Percentiles rank a stretch among this genome's conserved stretches.
Evolutionary conservation across 2,888 invertebrate genomes (phyloP).

Genomic region (Drosophila phalerata): DNA sequence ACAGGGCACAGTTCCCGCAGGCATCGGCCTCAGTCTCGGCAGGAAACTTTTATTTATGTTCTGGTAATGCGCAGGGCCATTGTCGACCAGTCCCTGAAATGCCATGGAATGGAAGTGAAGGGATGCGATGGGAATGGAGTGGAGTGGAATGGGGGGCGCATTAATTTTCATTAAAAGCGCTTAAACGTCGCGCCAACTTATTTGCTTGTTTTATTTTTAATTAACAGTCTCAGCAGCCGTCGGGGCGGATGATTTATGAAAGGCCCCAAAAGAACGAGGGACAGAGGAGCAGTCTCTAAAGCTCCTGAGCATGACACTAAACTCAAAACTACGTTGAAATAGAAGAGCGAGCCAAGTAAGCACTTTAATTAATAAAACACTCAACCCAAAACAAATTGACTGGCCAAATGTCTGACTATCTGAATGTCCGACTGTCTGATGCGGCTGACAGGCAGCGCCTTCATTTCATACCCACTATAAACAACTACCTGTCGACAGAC

Average conservation of each 20-base stretch:
- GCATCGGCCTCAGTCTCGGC: slow-evolving; percentile 32
- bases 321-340: slow-evolving; percentile 36
- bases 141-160: slow-evolving; percentile 43
- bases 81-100: slow-evolving; percentile 34
- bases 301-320: slow-evolving; percentile 23
- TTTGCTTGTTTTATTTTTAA: slow-evolving; percentile 76
- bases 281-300: neutral
- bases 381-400: slow-evolving; percentile 75
- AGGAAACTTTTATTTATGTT: slow-evolving; percentile 72
- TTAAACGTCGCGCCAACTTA: slow-evolving; percentile 72
- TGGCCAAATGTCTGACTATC: slow-evolving; percentile 44
- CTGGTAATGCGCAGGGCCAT: slow-evolving; percentile 52
- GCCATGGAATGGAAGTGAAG: neutral
- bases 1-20: slow-evolving; percentile 16
- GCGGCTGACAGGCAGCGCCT: slow-evolving; percentile 44
- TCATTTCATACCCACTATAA: slow-evolving; percentile 15
- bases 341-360: slow-evolving; percentile 42
- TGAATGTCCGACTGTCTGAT: slow-evolving; percentile 25
- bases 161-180: slow-evolving; percentile 78
- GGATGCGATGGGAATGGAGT: neutral
- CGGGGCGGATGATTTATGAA: slow-evolving; percentile 69
- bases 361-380: slow-evolving; percentile 82
- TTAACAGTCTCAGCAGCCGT: slow-evolving; percentile 63
- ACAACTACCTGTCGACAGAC: slow-evolving; percentile 39
- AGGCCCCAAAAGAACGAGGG: slow-evolving; percentile 35